These are phyloP conservation scores for Platygyra sinensis DNA, from an alignment of 64 coral and sea anemone genomes.

Conservation along the genomic window DNA sequence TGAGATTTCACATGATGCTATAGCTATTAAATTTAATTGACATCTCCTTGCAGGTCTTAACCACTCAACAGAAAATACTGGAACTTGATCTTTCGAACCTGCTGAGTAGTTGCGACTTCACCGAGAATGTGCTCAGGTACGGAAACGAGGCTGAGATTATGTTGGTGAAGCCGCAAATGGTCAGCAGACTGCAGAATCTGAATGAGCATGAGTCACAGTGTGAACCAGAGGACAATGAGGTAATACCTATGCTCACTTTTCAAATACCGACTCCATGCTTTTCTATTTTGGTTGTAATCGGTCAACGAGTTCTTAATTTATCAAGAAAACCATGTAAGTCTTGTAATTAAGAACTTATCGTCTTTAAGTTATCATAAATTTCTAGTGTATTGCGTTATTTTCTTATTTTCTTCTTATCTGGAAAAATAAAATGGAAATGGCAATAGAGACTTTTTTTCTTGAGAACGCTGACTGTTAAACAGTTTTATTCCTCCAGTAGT, in stretches of 20 bases:
- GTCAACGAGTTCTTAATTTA: no score
- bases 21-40: not conserved
- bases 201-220: constrained; percentile 89
- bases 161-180: constrained; percentile 95
- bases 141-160: constrained; percentile 96
- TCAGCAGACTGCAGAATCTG: constrained; percentile 87
- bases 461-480: no score
- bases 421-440: no score
- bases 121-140: constrained; percentile 90
- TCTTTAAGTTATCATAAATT: no score
- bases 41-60: constrained; percentile 56
- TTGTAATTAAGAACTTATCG: no score
- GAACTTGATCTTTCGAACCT: constrained; percentile 80
- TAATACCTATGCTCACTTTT: not conserved
- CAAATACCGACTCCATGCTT: not conserved
- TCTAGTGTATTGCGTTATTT: no score
- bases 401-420: no score
- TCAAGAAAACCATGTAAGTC: no score
- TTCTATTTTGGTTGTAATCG: no score
- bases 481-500: no score
- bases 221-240: constrained; percentile 89
- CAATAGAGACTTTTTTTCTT: no score
- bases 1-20: no score
- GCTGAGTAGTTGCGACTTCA: constrained; percentile 88
- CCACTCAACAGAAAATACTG: constrained; percentile 74